Conservation (phyloP, 2,113 vertebrate species). For the Dicentrarchus labrax region DNA sequence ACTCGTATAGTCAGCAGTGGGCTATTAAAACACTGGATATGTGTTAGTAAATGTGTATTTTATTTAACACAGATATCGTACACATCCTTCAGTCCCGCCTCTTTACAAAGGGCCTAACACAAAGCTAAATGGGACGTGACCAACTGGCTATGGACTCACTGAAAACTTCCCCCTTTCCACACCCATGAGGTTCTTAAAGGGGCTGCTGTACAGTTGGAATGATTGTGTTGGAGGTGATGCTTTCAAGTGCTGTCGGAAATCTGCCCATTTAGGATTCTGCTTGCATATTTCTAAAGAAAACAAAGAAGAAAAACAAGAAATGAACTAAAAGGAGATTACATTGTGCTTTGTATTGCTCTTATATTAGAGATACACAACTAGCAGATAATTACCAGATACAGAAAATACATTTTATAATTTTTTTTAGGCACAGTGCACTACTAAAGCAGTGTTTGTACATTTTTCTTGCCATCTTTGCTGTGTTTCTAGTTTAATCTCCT, state of each 20-base stretch:
- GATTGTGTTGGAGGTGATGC: constrained; percentile 1
- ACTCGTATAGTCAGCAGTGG: rapidly evolving
- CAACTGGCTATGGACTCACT: constrained; percentile 19
- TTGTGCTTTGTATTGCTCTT: neutral
- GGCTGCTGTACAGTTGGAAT: constrained; percentile 19
- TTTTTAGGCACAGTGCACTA: too few relatives aligned
- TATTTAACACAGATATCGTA: rapidly evolving
- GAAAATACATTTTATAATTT: neutral
- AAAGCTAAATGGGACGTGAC: constrained; percentile 46
- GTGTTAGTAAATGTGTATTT: rapidly evolving
- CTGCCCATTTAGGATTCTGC: neutral
- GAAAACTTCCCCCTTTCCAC: constrained; percentile 67
- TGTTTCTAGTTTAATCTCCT: too few relatives aligned
- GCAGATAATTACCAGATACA: neutral
- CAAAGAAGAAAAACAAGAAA: neutral
- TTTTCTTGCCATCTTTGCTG: too few relatives aligned
- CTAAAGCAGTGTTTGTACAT: too few relatives aligned
- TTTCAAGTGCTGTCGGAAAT: neutral
- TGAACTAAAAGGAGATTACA: neutral
- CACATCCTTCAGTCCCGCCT: neutral
- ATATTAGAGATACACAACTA: neutral
- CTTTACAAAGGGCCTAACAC: neutral
- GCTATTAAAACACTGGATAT: rapidly evolving
- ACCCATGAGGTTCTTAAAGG: constrained; percentile 81
- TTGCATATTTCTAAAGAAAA: too few relatives aligned